Evolutionary conservation across 2,797 vertebrate genomes (phyloP), one percentile per base, ranked within the genome.

Genomic region (Myotis myotis): DNA sequence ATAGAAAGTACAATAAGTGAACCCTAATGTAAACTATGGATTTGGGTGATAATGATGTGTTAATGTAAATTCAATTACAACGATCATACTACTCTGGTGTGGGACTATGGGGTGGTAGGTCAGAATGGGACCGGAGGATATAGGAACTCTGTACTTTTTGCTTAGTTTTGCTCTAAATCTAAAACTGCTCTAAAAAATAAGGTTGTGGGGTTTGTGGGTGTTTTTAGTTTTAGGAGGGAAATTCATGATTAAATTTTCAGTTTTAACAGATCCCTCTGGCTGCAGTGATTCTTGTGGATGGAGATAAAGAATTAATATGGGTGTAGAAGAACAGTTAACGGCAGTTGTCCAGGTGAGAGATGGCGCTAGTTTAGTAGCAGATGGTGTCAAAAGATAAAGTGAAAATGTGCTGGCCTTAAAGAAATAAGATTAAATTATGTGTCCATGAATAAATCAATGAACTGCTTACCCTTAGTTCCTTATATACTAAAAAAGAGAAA

Each of bases 101-200:
- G 53, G 23, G 64, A 25, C 20, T 30, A 87, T 38, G 25, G 16
- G 22, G 60, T 30, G 25, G 25, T 19, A 19, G 44, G 2, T n/a
- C 12, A 3, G 23, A 41, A 57, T 60, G 68, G 41, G 16, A 81
- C 1, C 36, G 17, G 23, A 41, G 22, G 15, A 72, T 2, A 5
- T 23, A 33, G 66, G 53, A 76, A 87, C 75, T 76, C 64, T 49
- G 36, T 57, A 64, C 25, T 57, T 74, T 78, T 51, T 83, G 53
- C 16, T 95, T 66, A 64, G 10, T 88, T 92, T 89, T 74, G 57
- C 80, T 95, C 36, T 90, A 93, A 90, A 76, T 51, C 19, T 74
- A 76, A 93, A 93, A 89, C 57, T 81, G 74, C 75, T 89, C 53
- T 71, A 78, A 88, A 87, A 95, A 76, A 49, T 33, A 47, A 81